Percentiles rank a stretch among this genome's conserved stretches.
phyloP scores from a whole-genome alignment of 2,888 invertebrate genomes.

The Ypsolopha sequella region DNA sequence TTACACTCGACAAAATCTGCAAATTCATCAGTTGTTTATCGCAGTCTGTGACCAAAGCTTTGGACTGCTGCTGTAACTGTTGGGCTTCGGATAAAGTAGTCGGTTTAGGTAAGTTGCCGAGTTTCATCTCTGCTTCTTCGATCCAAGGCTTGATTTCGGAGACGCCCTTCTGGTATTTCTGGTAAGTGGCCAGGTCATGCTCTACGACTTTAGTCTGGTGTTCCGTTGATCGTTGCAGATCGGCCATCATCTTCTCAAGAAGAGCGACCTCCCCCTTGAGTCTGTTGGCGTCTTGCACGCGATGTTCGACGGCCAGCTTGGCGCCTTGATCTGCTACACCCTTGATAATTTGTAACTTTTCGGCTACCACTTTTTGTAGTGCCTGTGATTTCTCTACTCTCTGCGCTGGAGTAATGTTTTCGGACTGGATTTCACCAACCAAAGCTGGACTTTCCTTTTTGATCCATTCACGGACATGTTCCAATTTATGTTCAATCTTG shows the following conservation, averaged over 20 bases:
- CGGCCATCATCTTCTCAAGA: conserved; percentile 81
- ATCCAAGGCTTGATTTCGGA: conserved; percentile 90
- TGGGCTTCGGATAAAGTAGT: conserved; percentile 84
- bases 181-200: conserved; percentile 87
- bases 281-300: conserved; percentile 79
- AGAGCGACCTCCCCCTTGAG: conserved; percentile 81
- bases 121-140: conserved; percentile 87
- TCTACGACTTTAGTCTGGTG: conserved; percentile 81
- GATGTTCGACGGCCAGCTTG: conserved; percentile 77
- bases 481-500: conserved; percentile 80
- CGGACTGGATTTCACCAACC: conserved; percentile 80
- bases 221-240: conserved; percentile 81
- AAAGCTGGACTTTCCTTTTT: conserved; percentile 81
- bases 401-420: conserved; percentile 87
- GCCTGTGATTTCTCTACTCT: conserved; percentile 81
- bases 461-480: conserved; percentile 85
- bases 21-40: conserved; percentile 81
- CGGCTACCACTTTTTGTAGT: conserved; percentile 80
- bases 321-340: conserved; percentile 82
- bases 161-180: conserved; percentile 84
- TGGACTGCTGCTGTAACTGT: conserved; percentile 78
- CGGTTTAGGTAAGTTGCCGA: conserved; percentile 81
- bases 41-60: conserved; percentile 81
- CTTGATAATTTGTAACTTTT: conserved; percentile 81
- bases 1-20: conserved; percentile 79